A percentile compares a stretch with the other conserved stretches of the same genome.
Evolutionary conservation across 2,888 invertebrate species (phyloP).

Genomic region (Charanyca ferruginea): DNA sequence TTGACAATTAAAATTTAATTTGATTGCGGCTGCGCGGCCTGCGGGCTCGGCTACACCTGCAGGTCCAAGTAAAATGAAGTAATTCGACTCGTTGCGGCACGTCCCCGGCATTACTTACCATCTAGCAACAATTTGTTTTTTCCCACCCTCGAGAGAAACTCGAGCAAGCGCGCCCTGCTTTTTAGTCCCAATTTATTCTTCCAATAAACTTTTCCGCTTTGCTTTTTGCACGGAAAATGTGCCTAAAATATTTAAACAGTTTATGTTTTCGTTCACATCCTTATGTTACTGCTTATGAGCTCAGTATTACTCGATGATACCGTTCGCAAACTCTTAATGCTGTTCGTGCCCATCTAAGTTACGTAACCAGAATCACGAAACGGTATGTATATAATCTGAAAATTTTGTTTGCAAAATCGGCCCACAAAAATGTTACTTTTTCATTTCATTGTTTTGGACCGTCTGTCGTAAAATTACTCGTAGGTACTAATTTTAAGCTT

Average conservation of each 20-base stretch:
- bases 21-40: slow-evolving; percentile 69
- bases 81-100: slow-evolving; percentile 84
- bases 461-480: slow-evolving; percentile 25
- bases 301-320: slow-evolving; percentile 61
- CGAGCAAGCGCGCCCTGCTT: slow-evolving; percentile 83
- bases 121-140: slow-evolving; percentile 88
- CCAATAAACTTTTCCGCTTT: slow-evolving; percentile 86
- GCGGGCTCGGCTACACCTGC: slow-evolving; percentile 74
- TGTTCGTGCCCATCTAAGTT: slow-evolving; percentile 58
- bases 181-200: slow-evolving; percentile 88
- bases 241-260: slow-evolving; percentile 87
- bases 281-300: slow-evolving; percentile 76
- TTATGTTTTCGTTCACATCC: slow-evolving; percentile 81
- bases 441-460: slow-evolving; percentile 48
- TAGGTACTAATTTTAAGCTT: slow-evolving; percentile 49
- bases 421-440: slow-evolving; percentile 46
- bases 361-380: slow-evolving; percentile 59
- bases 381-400: slow-evolving; percentile 58
- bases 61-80: slow-evolving; percentile 81
- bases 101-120: slow-evolving; percentile 86
- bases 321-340: slow-evolving; percentile 61
- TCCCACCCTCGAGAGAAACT: slow-evolving; percentile 83
- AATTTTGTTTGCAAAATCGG: slow-evolving; percentile 51
- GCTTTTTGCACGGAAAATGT: slow-evolving; percentile 83
- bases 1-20: slow-evolving; percentile 80